Evolutionary conservation across 2,797 vertebrate genomes (phyloP), one percentile per base, ranked within the genome.

Genomic region (Pelochelys cantorii): DNA sequence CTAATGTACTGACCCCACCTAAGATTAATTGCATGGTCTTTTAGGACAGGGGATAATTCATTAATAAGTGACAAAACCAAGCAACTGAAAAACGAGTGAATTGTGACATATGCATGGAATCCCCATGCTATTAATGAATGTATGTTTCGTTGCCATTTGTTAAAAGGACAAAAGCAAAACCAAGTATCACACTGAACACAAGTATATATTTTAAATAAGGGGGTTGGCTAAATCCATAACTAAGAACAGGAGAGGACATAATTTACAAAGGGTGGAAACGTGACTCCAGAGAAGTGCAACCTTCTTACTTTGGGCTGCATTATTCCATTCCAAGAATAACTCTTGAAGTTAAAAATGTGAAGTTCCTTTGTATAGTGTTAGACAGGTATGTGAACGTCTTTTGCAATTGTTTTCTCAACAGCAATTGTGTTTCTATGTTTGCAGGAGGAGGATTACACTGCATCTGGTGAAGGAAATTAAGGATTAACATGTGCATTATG

Each of bases 401-500:
- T 53, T 48, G 25, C 53, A 90, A 77, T 87, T 92, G 81, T 87
- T 94, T 87, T 57, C 68, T 85, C 90, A 31, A 3, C 65, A 85
- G 56, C 90, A 87, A 57, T 94, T 96, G 90, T 77, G 86, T 92
- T 42, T 87, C n/a, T 88, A 75, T 81, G 86, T 81, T 94, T 95
- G 96, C 88, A 95, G 89, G 79, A 95, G 89, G 42, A 90, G 96
- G 95, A 96, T 97, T 97, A 95, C 22, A 0, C 78, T 31, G 92
- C 92, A 95, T 90, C 93, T 95, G 94, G 93, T 87, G 95, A 90
- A 97, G 95, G 96, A 97, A 97, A 95, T 97, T 84, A 93, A 1
- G n/a, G 96, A 97, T 97, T 97, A 96, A 94, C 92, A 29, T 89
- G 92, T 92, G 91, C 79, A 79, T 95, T 96, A 88, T 77, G 89